phyloP scores from a whole-genome alignment of 2,113 vertebrate genomes.

The Bos taurus region DNA sequence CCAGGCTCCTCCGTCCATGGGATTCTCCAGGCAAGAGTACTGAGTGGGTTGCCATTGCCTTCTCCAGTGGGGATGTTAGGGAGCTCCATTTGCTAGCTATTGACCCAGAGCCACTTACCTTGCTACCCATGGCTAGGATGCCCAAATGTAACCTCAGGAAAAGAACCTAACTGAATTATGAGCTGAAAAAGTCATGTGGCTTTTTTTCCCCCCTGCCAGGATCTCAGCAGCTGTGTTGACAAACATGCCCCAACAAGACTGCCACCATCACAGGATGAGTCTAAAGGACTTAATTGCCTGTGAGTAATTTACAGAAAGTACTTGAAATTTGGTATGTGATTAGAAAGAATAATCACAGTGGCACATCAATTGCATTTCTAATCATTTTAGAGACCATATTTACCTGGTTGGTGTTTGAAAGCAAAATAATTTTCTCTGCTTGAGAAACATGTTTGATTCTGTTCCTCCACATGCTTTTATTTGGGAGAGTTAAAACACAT shows the following conservation, averaged over 20 bases:
- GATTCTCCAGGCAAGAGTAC: no score
- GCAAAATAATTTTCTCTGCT: slow-evolving; percentile 30
- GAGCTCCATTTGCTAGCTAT: background rate
- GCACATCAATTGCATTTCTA: background rate
- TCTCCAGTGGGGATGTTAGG: background rate
- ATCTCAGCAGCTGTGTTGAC: background rate
- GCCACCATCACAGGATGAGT: background rate
- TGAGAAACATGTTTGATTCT: slow-evolving; percentile 20
- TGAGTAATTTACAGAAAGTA: slow-evolving; percentile 11
- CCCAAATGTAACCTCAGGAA: background rate
- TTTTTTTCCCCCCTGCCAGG: background rate
- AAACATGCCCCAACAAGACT: background rate
- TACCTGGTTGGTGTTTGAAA: slow-evolving; percentile 8
- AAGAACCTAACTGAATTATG: slow-evolving; percentile 27
- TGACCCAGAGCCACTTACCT: background rate
- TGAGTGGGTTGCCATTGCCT: no score
- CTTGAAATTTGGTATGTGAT: background rate
- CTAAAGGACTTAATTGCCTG: background rate
- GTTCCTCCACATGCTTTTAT: background rate
- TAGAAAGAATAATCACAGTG: background rate
- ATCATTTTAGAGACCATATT: background rate
- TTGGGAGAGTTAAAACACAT: background rate
- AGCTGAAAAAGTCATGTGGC: background rate
- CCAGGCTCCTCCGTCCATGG: no score
- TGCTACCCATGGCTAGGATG: background rate